Evolutionary conservation across 1,140 invertebrate genomes (phyloP), one percentile per base, ranked within the genome.

Genomic region (Ostrea edulis): DNA sequence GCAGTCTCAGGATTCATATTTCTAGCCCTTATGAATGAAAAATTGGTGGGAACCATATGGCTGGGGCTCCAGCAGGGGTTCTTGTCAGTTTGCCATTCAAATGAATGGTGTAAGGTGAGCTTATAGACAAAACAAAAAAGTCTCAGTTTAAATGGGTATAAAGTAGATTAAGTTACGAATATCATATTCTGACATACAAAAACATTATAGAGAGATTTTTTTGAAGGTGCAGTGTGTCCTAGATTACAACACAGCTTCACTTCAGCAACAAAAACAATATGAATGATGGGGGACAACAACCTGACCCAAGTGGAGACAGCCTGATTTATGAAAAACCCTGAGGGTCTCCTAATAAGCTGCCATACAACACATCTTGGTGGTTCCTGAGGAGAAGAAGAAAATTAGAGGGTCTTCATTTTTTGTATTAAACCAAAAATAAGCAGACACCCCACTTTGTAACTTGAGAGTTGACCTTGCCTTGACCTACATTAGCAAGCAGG

Each of bases 11-110:
- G 68, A 77, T 77, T 77, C 68, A 77, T 77, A 77, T 77, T 77
- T 77, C 68, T 77, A 25, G 68, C 22, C 29, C 29, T 77, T 77
- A 77, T 77, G 68, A 77, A 77, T 77, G 68, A 77, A 77, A 77
- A 77, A 77, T 77, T 77, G 68, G 68, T 77, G 68, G 68, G 68
- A 77, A 77, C 68, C 68, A 77, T 77, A 77, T 77, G 68, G 68
- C 68, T 77, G 68, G 9, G 68, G 68, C 68, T 77, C 68, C 68
- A 77, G 8, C 14, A 17, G 68, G 68, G 29, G 22, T 35, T 77
- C 14, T 35, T 29, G 68, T 35, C 68, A 77, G 22, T 77, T 11
- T 35, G 55, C 68, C 68, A 77, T 29, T 29, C 58, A 77, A 25
- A 25, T 77, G 35, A 77, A 77, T 77, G 68, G 29, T 29, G 68